A percentile compares a stretch with the other conserved stretches of the same genome.
These are phyloP conservation scores for Hirudinaria manillensis DNA, from an alignment of 2,888 invertebrate genomes.

Conservation along the genomic window DNA sequence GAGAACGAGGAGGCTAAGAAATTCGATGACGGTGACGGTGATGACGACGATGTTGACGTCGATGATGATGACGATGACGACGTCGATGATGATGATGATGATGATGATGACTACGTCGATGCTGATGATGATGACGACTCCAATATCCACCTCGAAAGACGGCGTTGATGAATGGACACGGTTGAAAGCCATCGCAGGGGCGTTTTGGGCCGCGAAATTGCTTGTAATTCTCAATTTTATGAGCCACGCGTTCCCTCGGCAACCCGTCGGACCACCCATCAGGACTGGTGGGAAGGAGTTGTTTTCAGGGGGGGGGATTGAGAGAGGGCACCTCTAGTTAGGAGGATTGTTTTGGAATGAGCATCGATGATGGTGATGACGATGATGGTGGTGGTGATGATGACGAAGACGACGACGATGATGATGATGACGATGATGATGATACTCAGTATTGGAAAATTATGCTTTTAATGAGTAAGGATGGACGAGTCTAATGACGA, in stretches of 20 bases:
- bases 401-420: slow-evolving; percentile 29
- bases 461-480: no score
- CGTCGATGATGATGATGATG: slow-evolving; percentile 27
- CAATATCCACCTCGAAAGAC: no score
- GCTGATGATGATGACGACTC: slow-evolving; percentile 22
- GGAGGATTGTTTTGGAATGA: no score
- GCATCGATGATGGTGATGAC: background rate
- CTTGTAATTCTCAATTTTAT: slow-evolving; percentile 16
- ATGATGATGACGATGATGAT: slow-evolving; percentile 30
- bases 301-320: no score
- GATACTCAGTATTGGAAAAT: background rate
- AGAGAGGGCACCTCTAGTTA: no score
- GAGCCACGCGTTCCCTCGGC: slow-evolving; percentile 7
- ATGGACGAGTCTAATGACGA: no score
- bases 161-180: no score
- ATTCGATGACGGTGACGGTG: slow-evolving; percentile 25
- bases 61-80: slow-evolving; percentile 27
- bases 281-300: no score
- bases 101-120: slow-evolving; percentile 31
- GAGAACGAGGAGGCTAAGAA: background rate
- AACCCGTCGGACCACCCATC: background rate
- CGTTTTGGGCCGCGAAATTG: slow-evolving; percentile 3
- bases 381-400: slow-evolving; percentile 26
- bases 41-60: slow-evolving; percentile 23
- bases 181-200: no score